A percentile compares a stretch with the other conserved stretches of the same genome.
These are phyloP conservation scores for Brachystomella parvula DNA, from an alignment of 1,140 invertebrate genomes.

Conservation along the genomic window DNA sequence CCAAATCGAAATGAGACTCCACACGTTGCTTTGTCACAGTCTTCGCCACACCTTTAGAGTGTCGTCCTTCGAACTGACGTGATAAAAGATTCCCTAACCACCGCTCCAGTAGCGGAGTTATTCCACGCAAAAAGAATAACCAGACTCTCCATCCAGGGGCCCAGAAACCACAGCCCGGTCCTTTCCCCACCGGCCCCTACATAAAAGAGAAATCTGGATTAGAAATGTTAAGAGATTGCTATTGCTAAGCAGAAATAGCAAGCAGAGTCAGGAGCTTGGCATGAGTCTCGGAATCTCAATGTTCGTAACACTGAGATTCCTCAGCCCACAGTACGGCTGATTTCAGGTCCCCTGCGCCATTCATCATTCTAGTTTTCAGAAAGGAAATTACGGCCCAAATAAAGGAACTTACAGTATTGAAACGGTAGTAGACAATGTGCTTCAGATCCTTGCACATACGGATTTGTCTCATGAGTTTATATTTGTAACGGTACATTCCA, in stretches of 20 bases:
- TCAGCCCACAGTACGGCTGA: conserved; percentile 36
- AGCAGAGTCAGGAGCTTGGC: not conserved
- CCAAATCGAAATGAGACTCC: conserved; percentile 98
- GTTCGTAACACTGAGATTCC: conserved; percentile 15
- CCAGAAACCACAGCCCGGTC: conserved; percentile 98
- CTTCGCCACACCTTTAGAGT: conserved; percentile 98
- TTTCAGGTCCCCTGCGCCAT: conserved; percentile 40
- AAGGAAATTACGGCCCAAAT: not conserved
- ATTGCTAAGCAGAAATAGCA: not conserved
- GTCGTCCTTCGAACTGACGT: conserved; percentile 96
- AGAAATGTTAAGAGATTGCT: not conserved
- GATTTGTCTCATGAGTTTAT: conserved; percentile 99
- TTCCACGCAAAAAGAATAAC: conserved; percentile 98
- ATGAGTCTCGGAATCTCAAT: conserved; percentile 12
- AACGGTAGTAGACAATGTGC: conserved; percentile 98
- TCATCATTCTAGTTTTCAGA: conserved; percentile 8
- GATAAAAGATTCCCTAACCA: conserved; percentile 98
- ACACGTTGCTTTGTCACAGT: conserved; percentile 99
- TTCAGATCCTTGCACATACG: conserved; percentile 99
- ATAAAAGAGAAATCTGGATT: conserved; percentile 19
- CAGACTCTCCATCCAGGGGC: conserved; percentile 98
- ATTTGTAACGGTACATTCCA: conserved; percentile 92
- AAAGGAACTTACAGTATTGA: conserved; percentile 80
- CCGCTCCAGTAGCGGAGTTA: conserved; percentile 91
- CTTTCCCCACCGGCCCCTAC: conserved; percentile 93